These are phyloP conservation scores for Galago senegalensis DNA, from an alignment of 2,797 vertebrate species.

Conservation along the genomic window DNA sequence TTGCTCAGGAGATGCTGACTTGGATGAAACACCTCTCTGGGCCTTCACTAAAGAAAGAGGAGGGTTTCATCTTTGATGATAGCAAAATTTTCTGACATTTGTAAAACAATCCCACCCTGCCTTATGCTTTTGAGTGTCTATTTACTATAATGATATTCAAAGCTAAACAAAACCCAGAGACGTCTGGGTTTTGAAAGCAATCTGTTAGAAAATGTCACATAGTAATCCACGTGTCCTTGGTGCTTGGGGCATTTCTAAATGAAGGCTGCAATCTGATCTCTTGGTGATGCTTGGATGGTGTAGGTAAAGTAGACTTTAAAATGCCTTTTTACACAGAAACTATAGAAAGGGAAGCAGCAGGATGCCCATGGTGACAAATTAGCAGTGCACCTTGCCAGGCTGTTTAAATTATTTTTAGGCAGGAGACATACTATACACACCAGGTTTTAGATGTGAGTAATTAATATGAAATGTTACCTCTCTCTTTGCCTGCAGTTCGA, in stretches of 20 bases:
- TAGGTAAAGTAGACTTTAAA: conserved; percentile 82
- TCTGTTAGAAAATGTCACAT: background rate
- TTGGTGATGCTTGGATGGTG: conserved; percentile 77
- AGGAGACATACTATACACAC: conserved; percentile 87
- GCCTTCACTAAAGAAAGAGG: background rate
- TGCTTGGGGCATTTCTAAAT: conserved; percentile 29
- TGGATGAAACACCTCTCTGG: background rate
- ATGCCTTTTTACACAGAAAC: conserved; percentile 77
- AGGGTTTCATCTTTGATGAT: background rate
- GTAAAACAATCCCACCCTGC: background rate
- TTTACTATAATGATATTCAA: conserved; percentile 59
- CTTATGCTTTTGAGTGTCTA: background rate
- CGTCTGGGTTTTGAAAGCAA: background rate
- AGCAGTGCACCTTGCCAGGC: conserved; percentile 79
- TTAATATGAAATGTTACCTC: conserved; percentile 85
- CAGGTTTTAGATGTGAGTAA: conserved; percentile 84
- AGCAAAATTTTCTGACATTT: background rate
- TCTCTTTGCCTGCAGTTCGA: conserved; percentile 79
- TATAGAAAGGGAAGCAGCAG: conserved; percentile 83
- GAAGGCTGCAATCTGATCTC: conserved; percentile 57
- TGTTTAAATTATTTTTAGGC: conserved; percentile 88
- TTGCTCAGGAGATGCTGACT: background rate
- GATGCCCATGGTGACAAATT: conserved; percentile 81
- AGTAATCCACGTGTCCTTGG: background rate
- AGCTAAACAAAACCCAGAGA: conserved; percentile 73